Evolutionary conservation across 2,888 invertebrate genomes (phyloP).

Genomic region (Amblyteles armatorius): DNA sequence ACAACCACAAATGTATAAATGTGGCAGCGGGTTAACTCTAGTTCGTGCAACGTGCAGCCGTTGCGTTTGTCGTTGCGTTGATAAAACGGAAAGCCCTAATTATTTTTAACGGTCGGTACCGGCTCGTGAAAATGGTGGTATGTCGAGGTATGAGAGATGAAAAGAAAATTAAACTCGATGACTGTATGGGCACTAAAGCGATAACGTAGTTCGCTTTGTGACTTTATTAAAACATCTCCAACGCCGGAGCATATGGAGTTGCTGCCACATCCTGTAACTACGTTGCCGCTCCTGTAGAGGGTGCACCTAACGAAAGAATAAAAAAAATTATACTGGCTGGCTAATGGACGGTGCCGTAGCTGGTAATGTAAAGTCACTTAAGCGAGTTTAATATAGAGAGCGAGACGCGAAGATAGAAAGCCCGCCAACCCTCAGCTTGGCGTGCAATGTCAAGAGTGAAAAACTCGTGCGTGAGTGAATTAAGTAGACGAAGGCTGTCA

Average conservation of each 20-base stretch:
- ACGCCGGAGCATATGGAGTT: slow-evolving; percentile 37
- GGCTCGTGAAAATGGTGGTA: slow-evolving; percentile 6
- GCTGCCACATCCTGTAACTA: slow-evolving; percentile 33
- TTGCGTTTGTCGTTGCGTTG: background rate
- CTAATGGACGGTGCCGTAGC: slow-evolving; percentile 76
- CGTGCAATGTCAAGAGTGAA: slow-evolving; percentile 41
- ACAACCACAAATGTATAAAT: background rate
- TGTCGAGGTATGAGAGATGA: background rate
- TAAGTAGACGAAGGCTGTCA: slow-evolving; percentile 13
- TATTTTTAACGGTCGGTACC: slow-evolving; percentile 25
- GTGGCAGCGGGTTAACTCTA: background rate
- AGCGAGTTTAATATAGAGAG: slow-evolving; percentile 67
- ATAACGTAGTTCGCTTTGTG: slow-evolving; percentile 75
- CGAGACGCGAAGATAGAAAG: slow-evolving; percentile 36
- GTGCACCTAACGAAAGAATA: slow-evolving; percentile 61
- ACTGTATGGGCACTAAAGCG: slow-evolving; percentile 42
- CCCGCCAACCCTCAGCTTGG: slow-evolving; percentile 24
- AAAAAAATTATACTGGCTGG: slow-evolving; percentile 77
- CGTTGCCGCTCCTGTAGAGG: slow-evolving; percentile 18
- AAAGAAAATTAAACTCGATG: slow-evolving; percentile 17
- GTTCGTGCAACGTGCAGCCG: background rate
- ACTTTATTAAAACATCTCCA: slow-evolving; percentile 74
- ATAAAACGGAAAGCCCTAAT: slow-evolving; percentile 12
- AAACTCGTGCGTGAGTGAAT: slow-evolving; percentile 19
- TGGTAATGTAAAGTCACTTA: slow-evolving; percentile 80